These are phyloP conservation scores for Rhimphoctona megacephalus DNA, from an alignment of 2,888 invertebrate species.

Conservation along the genomic window DNA sequence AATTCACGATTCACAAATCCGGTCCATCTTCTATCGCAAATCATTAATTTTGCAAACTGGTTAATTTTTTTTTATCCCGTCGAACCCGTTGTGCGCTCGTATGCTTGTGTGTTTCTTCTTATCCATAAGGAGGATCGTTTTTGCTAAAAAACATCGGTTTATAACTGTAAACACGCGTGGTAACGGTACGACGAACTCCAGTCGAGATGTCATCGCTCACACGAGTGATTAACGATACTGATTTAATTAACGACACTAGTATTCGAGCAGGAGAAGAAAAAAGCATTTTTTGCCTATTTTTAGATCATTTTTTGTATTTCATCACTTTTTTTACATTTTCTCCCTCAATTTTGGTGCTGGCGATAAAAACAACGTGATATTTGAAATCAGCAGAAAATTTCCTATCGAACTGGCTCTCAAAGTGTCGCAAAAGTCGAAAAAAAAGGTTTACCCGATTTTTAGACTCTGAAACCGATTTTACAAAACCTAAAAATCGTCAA, in stretches of 20 bases:
- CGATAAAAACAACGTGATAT: neutral
- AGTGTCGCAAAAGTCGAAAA: neutral
- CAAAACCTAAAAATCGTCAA: neutral
- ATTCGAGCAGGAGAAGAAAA: neutral
- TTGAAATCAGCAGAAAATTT: neutral
- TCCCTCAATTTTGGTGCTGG: neutral
- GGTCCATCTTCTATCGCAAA: conserved; percentile 42
- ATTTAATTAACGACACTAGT: conserved; percentile 38
- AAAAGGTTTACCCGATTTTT: neutral
- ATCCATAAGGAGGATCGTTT: conserved; percentile 23
- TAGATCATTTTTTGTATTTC: neutral
- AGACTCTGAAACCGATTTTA: neutral
- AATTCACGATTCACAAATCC: conserved; percentile 17
- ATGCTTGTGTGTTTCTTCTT: conserved; percentile 9
- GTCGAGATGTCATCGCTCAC: conserved; percentile 37
- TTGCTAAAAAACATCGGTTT: conserved; percentile 38
- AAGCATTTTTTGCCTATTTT: neutral
- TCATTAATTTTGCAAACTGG: conserved; percentile 51
- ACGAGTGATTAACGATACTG: conserved; percentile 56
- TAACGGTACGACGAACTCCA: conserved; percentile 65
- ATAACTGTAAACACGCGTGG: conserved; percentile 60
- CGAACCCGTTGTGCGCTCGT: neutral
- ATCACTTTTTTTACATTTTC: neutral
- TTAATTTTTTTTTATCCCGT: conserved; percentile 14
- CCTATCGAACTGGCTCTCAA: neutral